Evolutionary conservation across 1,140 invertebrate genomes (phyloP), one percentile per base, ranked within the genome.

Genomic region (Drosophila sechellia): DNA sequence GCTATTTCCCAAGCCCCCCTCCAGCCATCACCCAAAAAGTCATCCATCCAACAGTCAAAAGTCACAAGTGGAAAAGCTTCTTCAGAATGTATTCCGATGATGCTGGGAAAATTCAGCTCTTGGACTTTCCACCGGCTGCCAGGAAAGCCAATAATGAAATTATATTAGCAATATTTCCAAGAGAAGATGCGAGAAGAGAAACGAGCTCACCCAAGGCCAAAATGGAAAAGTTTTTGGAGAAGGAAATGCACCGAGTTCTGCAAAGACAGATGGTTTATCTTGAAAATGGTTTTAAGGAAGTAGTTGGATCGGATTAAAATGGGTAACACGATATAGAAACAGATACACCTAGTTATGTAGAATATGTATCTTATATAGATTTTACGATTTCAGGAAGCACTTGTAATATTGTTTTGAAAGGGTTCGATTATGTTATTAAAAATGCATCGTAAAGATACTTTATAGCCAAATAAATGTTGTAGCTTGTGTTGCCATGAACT

Each of bases 61-160:
- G 68, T 73, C 76, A 86, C 71, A 70, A 77, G 81, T 65, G 61
- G 59, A 58, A 79, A 79, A 42, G 60, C 72, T 46, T 31, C 61
- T 76, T 58, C 25, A 58, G 64, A 66, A 43, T 58, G 55, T 50
- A 75, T 75, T 75, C 25, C 45, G 46, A 20, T 74, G 48, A 15
- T 73, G 40, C 69, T 63, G 40, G n/a, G 13, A 12, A 35, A 49
- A 49, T 52, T 72, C 17, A 49, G 22, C 66, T 52, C 40, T 60
- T 39, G 39, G 39, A 52, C 43, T 48, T 70, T 68, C 25, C 25
- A 53, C 25, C 25, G 42, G 42, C 20, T 49, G 35, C 5, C 34
- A 61, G 45, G 39, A 66, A 80, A 60, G 58, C 57, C 42, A 85
- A 77, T 72, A 85, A 81, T 78, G 52, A 83, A 81, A 83, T 77